Evolutionary conservation across 2,797 vertebrate species (phyloP).

Genomic region (Anguilla anguilla): DNA sequence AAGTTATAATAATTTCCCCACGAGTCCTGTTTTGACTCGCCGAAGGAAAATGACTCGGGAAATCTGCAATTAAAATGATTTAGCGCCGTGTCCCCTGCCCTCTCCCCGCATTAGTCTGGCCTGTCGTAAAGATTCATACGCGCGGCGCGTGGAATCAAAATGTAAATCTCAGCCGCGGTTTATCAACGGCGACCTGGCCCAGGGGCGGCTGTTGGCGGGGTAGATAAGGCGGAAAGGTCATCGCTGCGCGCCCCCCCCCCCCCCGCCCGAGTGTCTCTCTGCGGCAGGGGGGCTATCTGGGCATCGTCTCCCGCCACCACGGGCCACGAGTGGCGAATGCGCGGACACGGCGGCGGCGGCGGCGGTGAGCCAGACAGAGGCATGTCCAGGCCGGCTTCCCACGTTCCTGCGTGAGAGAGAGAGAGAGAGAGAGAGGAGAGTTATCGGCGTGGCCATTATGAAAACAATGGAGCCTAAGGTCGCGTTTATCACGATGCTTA

Average conservation of each 20-base stretch:
- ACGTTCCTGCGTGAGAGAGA: neutral
- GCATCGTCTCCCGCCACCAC: neutral
- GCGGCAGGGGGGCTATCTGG: constrained; percentile 17
- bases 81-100: constrained; percentile 29
- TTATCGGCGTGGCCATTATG: neutral
- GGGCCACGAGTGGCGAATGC: neutral
- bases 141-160: constrained; percentile 35
- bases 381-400: too few species aligned
- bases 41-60: constrained; percentile 38
- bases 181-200: constrained; percentile 46
- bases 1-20: constrained; percentile 41
- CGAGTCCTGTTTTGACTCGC: constrained; percentile 42
- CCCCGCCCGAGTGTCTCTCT: neutral
- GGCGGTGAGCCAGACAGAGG: neutral
- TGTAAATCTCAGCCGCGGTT: constrained; percentile 47
- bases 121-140: constrained; percentile 44
- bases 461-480: constrained; percentile 15
- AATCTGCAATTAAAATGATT: constrained; percentile 56
- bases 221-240: constrained; percentile 31
- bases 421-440: neutral
- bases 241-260: constrained; percentile 8
- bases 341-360: too few species aligned
- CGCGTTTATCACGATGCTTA: constrained; percentile 5
- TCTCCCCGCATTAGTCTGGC: constrained; percentile 30
- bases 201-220: constrained; percentile 21